Percentiles rank a stretch among this genome's conserved stretches.
Conservation (phyloP, 2,113 vertebrate genomes). For the Laterallus jamaicensis region DNA sequence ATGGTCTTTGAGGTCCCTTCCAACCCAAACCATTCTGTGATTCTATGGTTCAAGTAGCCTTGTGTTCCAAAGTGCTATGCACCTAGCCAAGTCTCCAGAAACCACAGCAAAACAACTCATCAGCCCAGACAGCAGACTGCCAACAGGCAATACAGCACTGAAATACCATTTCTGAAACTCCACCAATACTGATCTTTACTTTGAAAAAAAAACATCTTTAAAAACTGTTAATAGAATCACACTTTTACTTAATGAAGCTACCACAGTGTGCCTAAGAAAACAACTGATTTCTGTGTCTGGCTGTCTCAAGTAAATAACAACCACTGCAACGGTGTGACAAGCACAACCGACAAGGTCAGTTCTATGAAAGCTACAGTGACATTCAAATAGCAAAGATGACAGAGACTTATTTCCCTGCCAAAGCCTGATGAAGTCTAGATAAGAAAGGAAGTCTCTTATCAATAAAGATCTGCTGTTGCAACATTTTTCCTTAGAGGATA, state of each 20-base stretch:
- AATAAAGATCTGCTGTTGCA: not conserved
- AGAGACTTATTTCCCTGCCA: not conserved
- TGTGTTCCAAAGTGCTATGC: accelerated
- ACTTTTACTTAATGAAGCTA: not conserved
- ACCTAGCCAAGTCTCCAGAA: not conserved
- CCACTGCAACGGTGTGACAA: not conserved
- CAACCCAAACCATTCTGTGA: too few species aligned
- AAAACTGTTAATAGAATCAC: not conserved
- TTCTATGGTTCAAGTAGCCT: not conserved
- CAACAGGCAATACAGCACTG: not conserved
- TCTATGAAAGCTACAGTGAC: not conserved
- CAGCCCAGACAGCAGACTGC: not conserved
- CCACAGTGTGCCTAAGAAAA: not conserved
- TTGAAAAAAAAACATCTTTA: not conserved
- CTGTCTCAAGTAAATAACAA: not conserved
- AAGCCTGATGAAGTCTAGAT: not conserved
- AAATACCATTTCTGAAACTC: not conserved
- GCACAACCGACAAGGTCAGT: not conserved
- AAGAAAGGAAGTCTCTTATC: not conserved
- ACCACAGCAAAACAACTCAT: not conserved
- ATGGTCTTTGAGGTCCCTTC: too few species aligned
- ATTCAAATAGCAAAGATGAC: not conserved
- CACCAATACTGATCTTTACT: not conserved
- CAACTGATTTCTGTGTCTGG: not conserved
- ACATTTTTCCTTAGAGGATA: not conserved